Base-by-base conservation (phyloP, 2,797 vertebrate genomes). In the Acridotheres tristis region DNA sequence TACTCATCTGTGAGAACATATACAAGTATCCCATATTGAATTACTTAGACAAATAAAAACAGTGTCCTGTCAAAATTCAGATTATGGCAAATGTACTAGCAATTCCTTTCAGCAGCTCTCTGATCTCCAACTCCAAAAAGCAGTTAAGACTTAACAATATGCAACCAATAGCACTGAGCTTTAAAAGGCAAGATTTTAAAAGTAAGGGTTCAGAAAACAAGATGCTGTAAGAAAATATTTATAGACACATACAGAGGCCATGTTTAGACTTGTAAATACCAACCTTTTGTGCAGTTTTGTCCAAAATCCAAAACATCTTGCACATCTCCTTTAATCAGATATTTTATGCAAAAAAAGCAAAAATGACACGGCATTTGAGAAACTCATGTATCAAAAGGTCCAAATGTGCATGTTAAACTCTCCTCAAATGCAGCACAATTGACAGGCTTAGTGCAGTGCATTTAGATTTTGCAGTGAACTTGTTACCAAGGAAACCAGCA, bases 401-500 rank as follows among this genome's bases (percentile, higher is more conserved):
- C 67, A 74, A 72, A 43, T 9, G 48, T 65, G 43, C 76, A 43
- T 32, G 55, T 47, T 75, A 86, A 95, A 94, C 65, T 83, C 84
- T 73, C 65, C 85, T 75, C 83, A 95, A 91, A 74, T 53, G 50
- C 80, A 92, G 36, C 17, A 86, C 73, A 92, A 93, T 38, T 32
- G 59, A 78, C 51, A 85, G n/a, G 69, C 62, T 95, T 30, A 74
- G 83, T 53, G 82, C 77, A 93, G 63, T 38, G 73, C 84, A 67
- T 85, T 89, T 77, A 83, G 86, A 66, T 85, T 83, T 89, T 72
- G 72, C 89, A 87, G 91, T 17, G 34, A 84, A 77, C 62, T 66
- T 61, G 96, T 97, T 96, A 92, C 96, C 96, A 96, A 80, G 94
- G 97, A 97, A 95, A 97, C 94, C 63, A 86, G 67, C 20, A 55